Evolutionary conservation across 2,797 vertebrate species (phyloP).

Genomic region (Siniperca undulata): DNA sequence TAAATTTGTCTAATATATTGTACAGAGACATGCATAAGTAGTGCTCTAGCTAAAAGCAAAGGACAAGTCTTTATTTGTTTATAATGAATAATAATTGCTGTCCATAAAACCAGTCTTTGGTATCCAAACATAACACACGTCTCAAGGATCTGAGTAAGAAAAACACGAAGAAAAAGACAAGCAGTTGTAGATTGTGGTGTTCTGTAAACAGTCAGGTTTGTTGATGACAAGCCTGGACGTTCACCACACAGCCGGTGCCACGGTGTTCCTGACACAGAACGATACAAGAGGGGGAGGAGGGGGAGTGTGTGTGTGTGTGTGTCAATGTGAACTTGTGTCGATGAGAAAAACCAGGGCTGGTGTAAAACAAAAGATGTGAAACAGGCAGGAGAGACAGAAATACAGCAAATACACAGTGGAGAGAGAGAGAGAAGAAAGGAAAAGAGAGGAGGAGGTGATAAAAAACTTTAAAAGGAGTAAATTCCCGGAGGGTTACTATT

Average conservation of each 20-base stretch:
- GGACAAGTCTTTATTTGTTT: background rate
- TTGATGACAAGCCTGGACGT: slow-evolving; percentile 67
- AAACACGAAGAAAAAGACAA: background rate
- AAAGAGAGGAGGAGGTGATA: slow-evolving; percentile 34
- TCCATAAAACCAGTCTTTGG: background rate
- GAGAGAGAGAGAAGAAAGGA: background rate
- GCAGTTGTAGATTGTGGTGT: slow-evolving; percentile 36
- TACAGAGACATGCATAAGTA: background rate
- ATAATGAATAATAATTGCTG: background rate
- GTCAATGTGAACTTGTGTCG: slow-evolving; percentile 28
- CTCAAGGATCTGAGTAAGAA: slow-evolving; percentile 23
- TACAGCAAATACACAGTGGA: slow-evolving; percentile 3
- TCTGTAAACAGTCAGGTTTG: slow-evolving; percentile 78
- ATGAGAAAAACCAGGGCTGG: slow-evolving; percentile 54
- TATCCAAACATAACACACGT: background rate
- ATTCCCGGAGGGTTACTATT: slow-evolving; percentile 84
- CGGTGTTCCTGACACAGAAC: slow-evolving; percentile 76
- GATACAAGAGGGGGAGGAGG: slow-evolving; percentile 39
- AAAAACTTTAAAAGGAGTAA: slow-evolving; percentile 71
- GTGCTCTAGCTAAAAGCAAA: background rate
- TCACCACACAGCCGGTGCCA: slow-evolving; percentile 58
- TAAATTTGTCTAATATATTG: background rate
- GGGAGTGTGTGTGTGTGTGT: background rate
- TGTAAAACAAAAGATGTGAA: slow-evolving; percentile 40
- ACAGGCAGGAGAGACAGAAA: slow-evolving; percentile 35